These are phyloP conservation scores for Oplegnathus fasciatus DNA, from an alignment of 2,113 vertebrate genomes.

Conservation along the genomic window DNA sequence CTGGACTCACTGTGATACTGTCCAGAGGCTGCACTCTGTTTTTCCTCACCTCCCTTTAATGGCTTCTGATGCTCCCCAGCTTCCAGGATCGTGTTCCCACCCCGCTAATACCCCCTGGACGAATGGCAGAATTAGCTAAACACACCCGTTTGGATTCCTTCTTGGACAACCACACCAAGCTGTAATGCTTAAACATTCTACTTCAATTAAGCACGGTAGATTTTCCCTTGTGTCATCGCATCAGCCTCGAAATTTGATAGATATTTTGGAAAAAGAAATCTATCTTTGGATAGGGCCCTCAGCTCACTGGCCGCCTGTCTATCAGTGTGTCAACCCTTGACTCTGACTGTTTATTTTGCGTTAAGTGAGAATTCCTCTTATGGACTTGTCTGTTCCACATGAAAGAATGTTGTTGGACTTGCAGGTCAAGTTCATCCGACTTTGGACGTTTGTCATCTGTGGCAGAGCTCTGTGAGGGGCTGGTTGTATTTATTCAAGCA, in stretches of 20 bases:
- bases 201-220: conserved; percentile 9
- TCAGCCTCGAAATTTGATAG: not conserved
- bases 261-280: conserved; percentile 3
- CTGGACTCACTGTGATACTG: conserved; percentile 42
- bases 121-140: conserved; percentile 41
- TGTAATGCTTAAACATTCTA: conserved; percentile 1
- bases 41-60: conserved; percentile 71
- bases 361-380: conserved; percentile 47
- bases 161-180: not conserved
- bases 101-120: conserved; percentile 41
- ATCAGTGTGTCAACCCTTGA: conserved; percentile 22
- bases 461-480: not conserved
- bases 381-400: conserved; percentile 18
- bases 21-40: conserved; percentile 68
- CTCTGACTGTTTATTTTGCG: conserved; percentile 39
- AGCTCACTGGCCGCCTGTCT: not conserved
- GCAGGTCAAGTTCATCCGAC: conserved; percentile 40
- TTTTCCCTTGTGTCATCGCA: not conserved
- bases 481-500: conserved; percentile 46
- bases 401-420: conserved; percentile 38
- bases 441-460: conserved; percentile 24
- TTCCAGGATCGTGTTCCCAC: conserved; percentile 51
- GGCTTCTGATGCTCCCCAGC: conserved; percentile 65
- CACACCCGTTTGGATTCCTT: conserved; percentile 37
- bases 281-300: not conserved